A percentile compares a stretch with the other conserved stretches of the same genome.
Conservation (phyloP, 2,888 invertebrate species). For the Molorchus minor region DNA sequence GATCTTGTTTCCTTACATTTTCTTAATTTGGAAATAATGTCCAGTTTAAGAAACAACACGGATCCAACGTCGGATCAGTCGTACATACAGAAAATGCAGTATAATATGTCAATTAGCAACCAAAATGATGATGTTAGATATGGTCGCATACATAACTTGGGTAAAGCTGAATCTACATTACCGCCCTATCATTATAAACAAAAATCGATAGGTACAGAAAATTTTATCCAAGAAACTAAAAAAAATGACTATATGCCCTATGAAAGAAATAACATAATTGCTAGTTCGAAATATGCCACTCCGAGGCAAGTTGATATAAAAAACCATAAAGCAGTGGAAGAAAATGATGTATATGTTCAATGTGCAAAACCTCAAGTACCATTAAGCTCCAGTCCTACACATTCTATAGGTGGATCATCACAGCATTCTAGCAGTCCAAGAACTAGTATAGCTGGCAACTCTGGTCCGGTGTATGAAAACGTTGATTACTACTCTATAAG, state of each 20-base stretch:
- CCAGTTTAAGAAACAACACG: neutral
- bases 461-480: slow-evolving; percentile 80
- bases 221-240: slow-evolving; percentile 67
- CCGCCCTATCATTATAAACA: slow-evolving; percentile 61
- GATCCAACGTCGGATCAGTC: slow-evolving; percentile 46
- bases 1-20: too few relatives aligned
- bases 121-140: slow-evolving; percentile 57
- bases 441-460: slow-evolving; percentile 55
- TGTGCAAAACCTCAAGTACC: slow-evolving; percentile 61
- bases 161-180: slow-evolving; percentile 53
- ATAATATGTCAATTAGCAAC: slow-evolving; percentile 53
- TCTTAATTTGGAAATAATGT: neutral
- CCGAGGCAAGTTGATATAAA: slow-evolving; percentile 77
- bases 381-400: slow-evolving; percentile 65
- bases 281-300: slow-evolving; percentile 80
- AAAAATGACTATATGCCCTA: slow-evolving; percentile 67
- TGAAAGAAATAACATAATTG: slow-evolving; percentile 79
- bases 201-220: slow-evolving; percentile 72
- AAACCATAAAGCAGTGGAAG: slow-evolving; percentile 56
- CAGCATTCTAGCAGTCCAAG: slow-evolving; percentile 66
- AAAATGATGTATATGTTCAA: slow-evolving; percentile 61
- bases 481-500: slow-evolving; percentile 76
- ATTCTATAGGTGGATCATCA: slow-evolving; percentile 70
- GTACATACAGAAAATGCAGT: slow-evolving; percentile 57
- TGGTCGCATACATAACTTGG: slow-evolving; percentile 55